Percentiles rank a stretch among this genome's conserved stretches.
Conservation (phyloP, 2,113 vertebrate species). For the Phalacrocorax pelagicus region DNA sequence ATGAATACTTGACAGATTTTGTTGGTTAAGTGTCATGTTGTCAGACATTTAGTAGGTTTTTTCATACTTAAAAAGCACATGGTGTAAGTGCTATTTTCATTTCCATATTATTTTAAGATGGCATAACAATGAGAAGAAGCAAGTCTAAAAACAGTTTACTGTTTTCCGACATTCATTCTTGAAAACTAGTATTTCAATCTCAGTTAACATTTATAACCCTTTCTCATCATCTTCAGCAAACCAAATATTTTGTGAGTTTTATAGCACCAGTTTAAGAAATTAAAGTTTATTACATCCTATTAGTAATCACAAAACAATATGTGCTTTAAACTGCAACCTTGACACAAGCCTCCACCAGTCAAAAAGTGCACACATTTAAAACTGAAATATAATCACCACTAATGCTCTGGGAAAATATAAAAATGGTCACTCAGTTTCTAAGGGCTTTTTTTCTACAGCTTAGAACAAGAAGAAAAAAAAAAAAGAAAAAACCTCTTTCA, state of each 20-base stretch:
- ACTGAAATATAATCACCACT: neutral
- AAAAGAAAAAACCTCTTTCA: neutral
- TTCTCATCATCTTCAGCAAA: neutral
- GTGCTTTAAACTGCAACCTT: neutral
- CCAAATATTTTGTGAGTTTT: neutral
- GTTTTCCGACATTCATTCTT: neutral
- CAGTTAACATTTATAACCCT: neutral
- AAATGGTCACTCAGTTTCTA: neutral
- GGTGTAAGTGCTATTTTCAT: neutral
- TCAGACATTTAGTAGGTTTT: neutral
- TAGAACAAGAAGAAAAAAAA: neutral
- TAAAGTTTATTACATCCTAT: neutral
- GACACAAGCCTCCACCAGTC: neutral
- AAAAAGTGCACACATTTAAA: neutral
- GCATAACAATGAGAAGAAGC: neutral
- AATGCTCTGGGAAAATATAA: neutral
- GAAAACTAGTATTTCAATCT: neutral
- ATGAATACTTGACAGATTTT: neutral
- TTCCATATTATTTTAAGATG: neutral
- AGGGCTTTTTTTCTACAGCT: neutral
- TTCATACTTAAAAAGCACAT: neutral
- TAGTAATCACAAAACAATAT: neutral
- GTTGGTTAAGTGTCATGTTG: neutral
- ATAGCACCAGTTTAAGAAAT: neutral
- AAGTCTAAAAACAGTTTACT: neutral